These are phyloP conservation scores for Alouatta caraya DNA, from an alignment of 2,797 vertebrate species.

Conservation along the genomic window DNA sequence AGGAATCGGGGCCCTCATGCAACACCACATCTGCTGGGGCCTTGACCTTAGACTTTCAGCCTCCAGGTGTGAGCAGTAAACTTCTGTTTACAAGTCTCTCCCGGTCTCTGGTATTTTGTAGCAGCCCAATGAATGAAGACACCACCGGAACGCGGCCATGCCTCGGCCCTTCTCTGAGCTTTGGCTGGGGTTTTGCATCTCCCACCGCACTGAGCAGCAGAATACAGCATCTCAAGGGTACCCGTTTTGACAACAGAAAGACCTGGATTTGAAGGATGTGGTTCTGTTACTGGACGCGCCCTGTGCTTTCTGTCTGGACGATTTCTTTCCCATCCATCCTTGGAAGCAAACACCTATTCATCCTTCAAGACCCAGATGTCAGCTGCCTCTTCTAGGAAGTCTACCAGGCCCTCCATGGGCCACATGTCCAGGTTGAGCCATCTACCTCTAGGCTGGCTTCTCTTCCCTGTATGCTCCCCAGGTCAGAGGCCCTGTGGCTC, in stretches of 20 bases:
- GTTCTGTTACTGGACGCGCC: neutral
- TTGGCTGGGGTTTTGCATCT: neutral
- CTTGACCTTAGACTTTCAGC: neutral
- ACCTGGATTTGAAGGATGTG: neutral
- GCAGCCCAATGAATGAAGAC: neutral
- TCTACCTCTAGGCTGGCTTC: neutral
- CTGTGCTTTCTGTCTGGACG: neutral
- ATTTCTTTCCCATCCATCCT: neutral
- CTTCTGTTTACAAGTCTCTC: neutral
- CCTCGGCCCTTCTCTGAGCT: neutral
- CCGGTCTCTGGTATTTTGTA: neutral
- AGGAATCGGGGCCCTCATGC: neutral
- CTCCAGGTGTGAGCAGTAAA: neutral
- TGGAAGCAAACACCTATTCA: neutral
- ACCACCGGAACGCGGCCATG: rapidly evolving
- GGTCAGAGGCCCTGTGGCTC: neutral
- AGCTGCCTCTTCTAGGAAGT: neutral
- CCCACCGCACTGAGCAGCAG: neutral
- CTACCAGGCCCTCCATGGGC: neutral
- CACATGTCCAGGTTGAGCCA: rapidly evolving
- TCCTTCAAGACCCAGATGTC: neutral
- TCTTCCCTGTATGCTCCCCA: too few relatives aligned
- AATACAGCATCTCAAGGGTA: too few relatives aligned
- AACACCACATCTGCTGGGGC: neutral
- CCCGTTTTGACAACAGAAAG: neutral